A percentile compares a stretch with the other conserved stretches of the same genome.
Conservation (phyloP, 2,888 invertebrate species). For the Deroplatys truncata region DNA sequence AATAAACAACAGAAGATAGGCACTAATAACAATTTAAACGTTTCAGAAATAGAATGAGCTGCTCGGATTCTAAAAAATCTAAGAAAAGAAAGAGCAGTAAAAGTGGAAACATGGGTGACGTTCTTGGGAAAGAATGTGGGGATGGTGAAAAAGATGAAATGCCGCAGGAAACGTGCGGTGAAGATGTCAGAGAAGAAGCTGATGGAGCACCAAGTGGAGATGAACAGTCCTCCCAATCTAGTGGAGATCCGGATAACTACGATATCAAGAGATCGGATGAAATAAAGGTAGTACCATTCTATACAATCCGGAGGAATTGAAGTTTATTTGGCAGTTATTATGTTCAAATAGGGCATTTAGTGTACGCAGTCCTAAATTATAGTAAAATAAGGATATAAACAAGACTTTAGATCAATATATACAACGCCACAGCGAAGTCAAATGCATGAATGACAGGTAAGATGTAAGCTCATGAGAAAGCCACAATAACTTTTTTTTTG, state of each 20-base stretch:
- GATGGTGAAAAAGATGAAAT: constrained; percentile 33
- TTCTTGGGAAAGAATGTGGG: constrained; percentile 40
- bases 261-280: constrained; percentile 26
- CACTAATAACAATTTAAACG: constrained; percentile 17
- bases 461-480: too few relatives aligned
- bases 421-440: too few relatives aligned
- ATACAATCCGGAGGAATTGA: background rate
- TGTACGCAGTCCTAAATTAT: too few relatives aligned
- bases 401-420: too few relatives aligned
- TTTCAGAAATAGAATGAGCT: constrained; percentile 32
- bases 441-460: too few relatives aligned
- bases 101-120: constrained; percentile 42
- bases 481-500: too few relatives aligned
- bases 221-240: constrained; percentile 29
- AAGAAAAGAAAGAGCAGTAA: constrained; percentile 36
- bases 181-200: constrained; percentile 34
- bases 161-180: constrained; percentile 25
- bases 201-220: constrained; percentile 33
- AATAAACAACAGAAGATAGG: constrained; percentile 12
- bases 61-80: constrained; percentile 33
- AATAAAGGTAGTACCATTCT: constrained; percentile 26
- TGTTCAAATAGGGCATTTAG: too few relatives aligned
- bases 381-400: too few relatives aligned
- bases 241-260: constrained; percentile 26
- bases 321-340: too few relatives aligned